Percentiles rank a stretch among this genome's conserved stretches.
These are phyloP conservation scores for Spilosoma lubricipeda DNA, from an alignment of 2,888 invertebrate genomes.

Conservation along the genomic window DNA sequence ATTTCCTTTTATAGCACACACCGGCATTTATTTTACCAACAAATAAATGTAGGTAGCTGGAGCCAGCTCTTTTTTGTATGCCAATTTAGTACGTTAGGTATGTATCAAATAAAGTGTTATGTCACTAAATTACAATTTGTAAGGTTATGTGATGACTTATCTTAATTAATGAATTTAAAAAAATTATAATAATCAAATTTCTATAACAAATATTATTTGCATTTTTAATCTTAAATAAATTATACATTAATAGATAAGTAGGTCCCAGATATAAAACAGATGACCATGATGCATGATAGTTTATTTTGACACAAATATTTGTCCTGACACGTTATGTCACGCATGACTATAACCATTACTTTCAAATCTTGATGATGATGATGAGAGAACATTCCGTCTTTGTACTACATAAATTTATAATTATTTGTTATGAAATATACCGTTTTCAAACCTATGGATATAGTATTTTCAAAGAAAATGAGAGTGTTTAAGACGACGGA, in stretches of 20 bases:
- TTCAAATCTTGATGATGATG: too few relatives aligned
- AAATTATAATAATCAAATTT: too few relatives aligned
- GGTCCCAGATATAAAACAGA: too few relatives aligned
- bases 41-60: not conserved
- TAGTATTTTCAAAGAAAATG: not conserved
- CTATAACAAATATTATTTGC: too few relatives aligned
- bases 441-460: not conserved
- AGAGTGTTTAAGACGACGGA: not conserved
- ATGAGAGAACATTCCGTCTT: not conserved
- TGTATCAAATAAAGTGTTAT: not conserved
- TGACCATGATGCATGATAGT: too few relatives aligned
- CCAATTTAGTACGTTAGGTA: not conserved
- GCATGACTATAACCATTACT: too few relatives aligned
- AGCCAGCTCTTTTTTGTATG: not conserved
- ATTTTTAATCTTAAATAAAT: too few relatives aligned
- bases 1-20: too few relatives aligned
- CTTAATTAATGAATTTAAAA: not conserved
- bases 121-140: not conserved
- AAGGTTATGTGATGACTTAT: not conserved
- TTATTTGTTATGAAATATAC: not conserved
- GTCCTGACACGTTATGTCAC: too few relatives aligned
- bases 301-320: too few relatives aligned
- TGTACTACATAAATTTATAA: not conserved
- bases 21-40: too few relatives aligned
- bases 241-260: too few relatives aligned